These are phyloP conservation scores for Drosophila dives DNA, from an alignment of 2,888 invertebrate genomes.

Conservation along the genomic window DNA sequence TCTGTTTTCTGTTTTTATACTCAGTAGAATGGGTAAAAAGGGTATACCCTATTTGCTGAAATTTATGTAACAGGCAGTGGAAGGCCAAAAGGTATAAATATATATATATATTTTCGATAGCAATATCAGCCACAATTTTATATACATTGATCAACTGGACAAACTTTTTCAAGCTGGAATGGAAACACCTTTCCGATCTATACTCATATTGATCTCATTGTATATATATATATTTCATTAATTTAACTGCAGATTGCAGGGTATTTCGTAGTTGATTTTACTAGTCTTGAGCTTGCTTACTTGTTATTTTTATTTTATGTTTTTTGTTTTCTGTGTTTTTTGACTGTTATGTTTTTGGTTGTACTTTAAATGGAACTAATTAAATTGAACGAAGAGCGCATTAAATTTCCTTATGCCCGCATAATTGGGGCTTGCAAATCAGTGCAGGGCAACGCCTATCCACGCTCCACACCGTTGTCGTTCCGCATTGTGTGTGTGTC, in stretches of 20 bases:
- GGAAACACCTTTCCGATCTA: neutral
- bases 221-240: neutral
- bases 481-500: constrained; percentile 2
- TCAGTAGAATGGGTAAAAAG: neutral
- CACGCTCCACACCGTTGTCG: constrained; percentile 24
- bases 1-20: constrained; percentile 18
- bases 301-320: constrained; percentile 9
- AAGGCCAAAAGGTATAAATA: neutral
- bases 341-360: constrained; percentile 31
- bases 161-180: neutral
- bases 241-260: neutral
- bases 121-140: neutral
- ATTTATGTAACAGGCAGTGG: neutral
- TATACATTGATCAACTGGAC: neutral
- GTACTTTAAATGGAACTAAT: constrained; percentile 75
- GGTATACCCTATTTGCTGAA: neutral
- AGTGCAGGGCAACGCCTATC: constrained; percentile 49
- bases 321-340: constrained; percentile 24
- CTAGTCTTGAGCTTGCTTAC: neutral
- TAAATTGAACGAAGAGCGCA: constrained; percentile 69
- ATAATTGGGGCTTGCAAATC: constrained; percentile 62
- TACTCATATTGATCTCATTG: neutral
- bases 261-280: neutral
- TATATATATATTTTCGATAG: neutral
- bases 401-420: constrained; percentile 61